Base-by-base conservation (phyloP, 2,888 invertebrate species). In the Agrenia bidenticulata region DNA sequence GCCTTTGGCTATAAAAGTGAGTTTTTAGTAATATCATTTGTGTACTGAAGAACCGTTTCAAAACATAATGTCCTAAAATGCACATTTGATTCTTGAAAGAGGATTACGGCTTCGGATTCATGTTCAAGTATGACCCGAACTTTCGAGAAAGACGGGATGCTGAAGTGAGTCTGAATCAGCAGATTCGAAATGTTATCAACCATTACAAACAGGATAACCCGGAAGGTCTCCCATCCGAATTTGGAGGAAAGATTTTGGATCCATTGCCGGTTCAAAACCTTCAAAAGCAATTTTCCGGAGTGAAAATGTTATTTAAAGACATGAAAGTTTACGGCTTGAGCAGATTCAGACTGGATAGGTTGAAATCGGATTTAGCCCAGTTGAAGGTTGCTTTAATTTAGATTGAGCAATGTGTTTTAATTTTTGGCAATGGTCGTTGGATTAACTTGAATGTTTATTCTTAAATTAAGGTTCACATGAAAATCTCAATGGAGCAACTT, bases 171-270 rank as follows among this genome's bases (percentile, higher is more conserved):
- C 81, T 92, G 51, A 88, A 89, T 65, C 86, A 89, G 66, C 86
- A 87, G 77, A 84, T 92, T 50, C 81, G 86, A 53, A 82, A 83
- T 9, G 82, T 90, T 13, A 77, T 92, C 45, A 87, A 89, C 64
- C 90, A 92, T 78, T 92, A 88, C 79, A 89, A 91, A 79, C 85
- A 90, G 77, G 83, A 86, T 13, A 88, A 92, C 79, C 90, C 90
- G 0, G 82, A 89, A 4, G 91, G 90, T 4, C 78, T 92, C n/a
- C 92, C 92, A 0, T 60, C 54, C 4, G 27, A 13, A 4, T 32
- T 54, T 32, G 89, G 89, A 0, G 87, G 85, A 0, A 86, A 87
- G 1, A 84, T 92, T 59, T 89, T 89, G 0, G 92, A 93, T 78
- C 92, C 93, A 0, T 86, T 90, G 81, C 81, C 84, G 0, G 86